phyloP scores from a whole-genome alignment of 2,797 vertebrate genomes.

The Leptoclinus maculatus region DNA sequence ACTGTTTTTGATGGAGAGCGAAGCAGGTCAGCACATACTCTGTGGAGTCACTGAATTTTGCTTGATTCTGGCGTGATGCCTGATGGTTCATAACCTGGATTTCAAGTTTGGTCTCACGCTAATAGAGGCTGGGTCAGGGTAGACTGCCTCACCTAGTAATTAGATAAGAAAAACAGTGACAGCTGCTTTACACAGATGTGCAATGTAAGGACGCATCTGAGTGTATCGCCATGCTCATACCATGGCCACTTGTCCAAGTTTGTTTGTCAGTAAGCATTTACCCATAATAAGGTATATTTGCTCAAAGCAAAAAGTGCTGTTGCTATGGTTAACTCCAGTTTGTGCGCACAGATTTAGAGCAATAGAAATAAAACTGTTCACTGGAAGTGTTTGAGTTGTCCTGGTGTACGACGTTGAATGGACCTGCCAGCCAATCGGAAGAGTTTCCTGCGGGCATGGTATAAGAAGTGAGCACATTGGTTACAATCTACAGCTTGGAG shows the following conservation, averaged over 20 bases:
- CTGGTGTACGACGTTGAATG: slow-evolving; percentile 10
- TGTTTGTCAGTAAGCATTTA: slow-evolving; percentile 20
- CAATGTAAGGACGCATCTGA: slow-evolving; percentile 5
- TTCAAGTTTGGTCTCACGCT: slow-evolving; percentile 22
- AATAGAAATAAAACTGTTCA: slow-evolving; percentile 6
- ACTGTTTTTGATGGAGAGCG: slow-evolving; percentile 25
- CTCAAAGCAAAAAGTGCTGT: slow-evolving; percentile 9
- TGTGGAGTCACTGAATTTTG: slow-evolving; percentile 32
- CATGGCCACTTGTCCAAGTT: slow-evolving; percentile 11
- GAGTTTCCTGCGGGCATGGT: neutral
- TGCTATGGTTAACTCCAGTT: slow-evolving; percentile 19
- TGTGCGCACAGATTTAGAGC: neutral
- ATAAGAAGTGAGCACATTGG: slow-evolving; percentile 3
- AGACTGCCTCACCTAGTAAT: neutral
- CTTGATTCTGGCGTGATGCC: slow-evolving; percentile 18
- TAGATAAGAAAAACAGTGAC: slow-evolving; percentile 1
- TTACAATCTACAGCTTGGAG: slow-evolving; percentile 9
- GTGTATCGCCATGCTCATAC: neutral
- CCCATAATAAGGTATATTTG: neutral
- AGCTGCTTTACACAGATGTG: slow-evolving; percentile 26
- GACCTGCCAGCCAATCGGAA: slow-evolving; percentile 21
- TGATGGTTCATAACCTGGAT: slow-evolving; percentile 26
- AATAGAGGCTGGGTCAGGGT: slow-evolving; percentile 4
- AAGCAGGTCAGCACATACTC: slow-evolving; percentile 25
- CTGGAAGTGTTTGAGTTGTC: slow-evolving; percentile 19